Conservation (phyloP, 1,140 invertebrate genomes). For the Listronotus bonariensis region DNA sequence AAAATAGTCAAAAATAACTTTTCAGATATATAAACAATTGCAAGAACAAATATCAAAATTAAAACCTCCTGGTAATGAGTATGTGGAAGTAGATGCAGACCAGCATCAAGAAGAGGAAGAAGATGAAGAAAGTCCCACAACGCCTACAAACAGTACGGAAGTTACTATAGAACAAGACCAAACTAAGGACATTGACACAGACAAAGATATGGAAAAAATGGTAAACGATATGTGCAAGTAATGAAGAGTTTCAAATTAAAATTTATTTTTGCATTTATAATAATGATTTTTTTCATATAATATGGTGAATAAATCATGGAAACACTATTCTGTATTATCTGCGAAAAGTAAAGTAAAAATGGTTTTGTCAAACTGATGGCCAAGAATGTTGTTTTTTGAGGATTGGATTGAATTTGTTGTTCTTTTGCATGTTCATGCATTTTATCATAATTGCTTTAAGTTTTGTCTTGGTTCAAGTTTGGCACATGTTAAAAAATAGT, state of each 20-base stretch:
- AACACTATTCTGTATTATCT: slow-evolving; percentile 1
- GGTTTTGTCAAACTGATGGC: not conserved
- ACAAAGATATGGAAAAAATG: slow-evolving; percentile 76
- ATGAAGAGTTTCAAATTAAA: slow-evolving; percentile 16
- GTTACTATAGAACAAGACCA: slow-evolving; percentile 42
- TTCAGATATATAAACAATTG: slow-evolving; percentile 64
- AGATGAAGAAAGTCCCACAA: slow-evolving; percentile 50
- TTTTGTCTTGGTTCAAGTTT: too few relatives aligned
- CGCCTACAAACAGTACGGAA: slow-evolving; percentile 43
- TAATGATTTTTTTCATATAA: slow-evolving; percentile 4
- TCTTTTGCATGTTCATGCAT: not conserved
- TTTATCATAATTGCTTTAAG: too few relatives aligned
- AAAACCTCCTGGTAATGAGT: slow-evolving; percentile 57
- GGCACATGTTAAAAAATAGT: too few relatives aligned
- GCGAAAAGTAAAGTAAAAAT: slow-evolving; percentile 14
- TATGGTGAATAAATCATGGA: not conserved
- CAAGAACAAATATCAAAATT: slow-evolving; percentile 63
- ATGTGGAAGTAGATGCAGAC: slow-evolving; percentile 1
- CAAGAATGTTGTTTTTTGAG: not conserved
- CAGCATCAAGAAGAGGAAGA: slow-evolving; percentile 68
- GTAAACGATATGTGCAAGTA: slow-evolving; percentile 68
- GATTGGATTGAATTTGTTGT: not conserved
- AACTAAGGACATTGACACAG: slow-evolving; percentile 61
- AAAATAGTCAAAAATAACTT: not conserved
- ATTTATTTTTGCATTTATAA: slow-evolving; percentile 29